phyloP scores from a whole-genome alignment of 2,797 vertebrate species.

The Aulostomus chinensis region DNA sequence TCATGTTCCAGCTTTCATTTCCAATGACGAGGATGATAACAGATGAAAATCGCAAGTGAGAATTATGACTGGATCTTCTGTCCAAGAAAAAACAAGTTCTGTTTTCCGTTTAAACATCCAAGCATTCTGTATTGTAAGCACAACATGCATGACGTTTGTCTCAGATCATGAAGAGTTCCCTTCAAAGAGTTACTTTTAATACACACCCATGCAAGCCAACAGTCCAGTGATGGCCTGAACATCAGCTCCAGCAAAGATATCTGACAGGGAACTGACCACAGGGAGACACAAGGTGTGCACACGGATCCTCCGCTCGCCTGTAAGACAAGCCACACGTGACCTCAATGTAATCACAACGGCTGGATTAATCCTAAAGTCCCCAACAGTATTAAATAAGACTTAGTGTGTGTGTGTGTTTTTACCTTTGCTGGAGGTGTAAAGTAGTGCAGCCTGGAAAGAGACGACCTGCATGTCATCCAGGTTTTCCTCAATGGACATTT shows the following conservation, averaged over 20 bases:
- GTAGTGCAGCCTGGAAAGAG: constrained; percentile 95
- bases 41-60: too few relatives aligned
- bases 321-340: neutral
- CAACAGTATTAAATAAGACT: neutral
- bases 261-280: constrained; percentile 90
- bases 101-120: too few relatives aligned
- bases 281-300: constrained; percentile 97
- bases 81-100: too few relatives aligned
- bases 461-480: constrained; percentile 92
- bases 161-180: too few relatives aligned
- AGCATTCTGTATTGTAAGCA: too few relatives aligned
- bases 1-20: too few relatives aligned
- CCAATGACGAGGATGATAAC: too few relatives aligned
- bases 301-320: constrained; percentile 94
- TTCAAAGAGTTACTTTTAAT: neutral
- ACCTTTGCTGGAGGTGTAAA: constrained; percentile 99
- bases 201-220: constrained; percentile 94
- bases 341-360: neutral
- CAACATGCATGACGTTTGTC: too few relatives aligned
- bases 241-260: constrained; percentile 93
- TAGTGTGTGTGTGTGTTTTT: neutral
- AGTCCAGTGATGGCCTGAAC: constrained; percentile 93
- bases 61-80: too few relatives aligned
- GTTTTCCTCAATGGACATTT: constrained; percentile 97
- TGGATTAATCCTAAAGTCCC: neutral